phyloP scores from a whole-genome alignment of 2,113 vertebrate genomes.

The Odobenus rosmarus region DNA sequence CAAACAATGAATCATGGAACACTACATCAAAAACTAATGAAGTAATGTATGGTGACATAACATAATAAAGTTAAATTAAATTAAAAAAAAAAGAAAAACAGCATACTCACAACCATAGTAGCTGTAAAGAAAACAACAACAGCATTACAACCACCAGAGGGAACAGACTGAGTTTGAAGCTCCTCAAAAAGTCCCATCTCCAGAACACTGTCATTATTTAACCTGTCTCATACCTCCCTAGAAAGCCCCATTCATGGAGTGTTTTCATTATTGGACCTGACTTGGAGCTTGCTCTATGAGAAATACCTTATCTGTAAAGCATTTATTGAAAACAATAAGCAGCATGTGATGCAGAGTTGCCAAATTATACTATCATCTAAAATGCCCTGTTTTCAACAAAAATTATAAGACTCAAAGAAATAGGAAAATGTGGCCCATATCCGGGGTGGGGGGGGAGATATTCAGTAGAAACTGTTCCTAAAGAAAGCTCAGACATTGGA shows the following conservation, averaged over 20 bases:
- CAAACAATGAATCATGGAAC: too few species aligned
- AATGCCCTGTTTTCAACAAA: slow-evolving; percentile 3
- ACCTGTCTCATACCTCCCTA: neutral
- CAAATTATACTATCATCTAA: slow-evolving; percentile 3
- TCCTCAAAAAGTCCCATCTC: neutral
- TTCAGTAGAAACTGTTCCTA: neutral
- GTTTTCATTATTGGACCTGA: slow-evolving; percentile 29
- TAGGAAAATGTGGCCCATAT: neutral
- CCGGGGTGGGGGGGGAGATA: rapidly evolving
- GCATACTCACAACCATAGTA: neutral
- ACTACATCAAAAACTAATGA: too few species aligned
- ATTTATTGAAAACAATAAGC: neutral
- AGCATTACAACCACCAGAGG: neutral
- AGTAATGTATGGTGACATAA: too few species aligned
- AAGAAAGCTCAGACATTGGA: neutral
- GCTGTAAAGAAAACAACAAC: neutral
- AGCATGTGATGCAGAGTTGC: neutral
- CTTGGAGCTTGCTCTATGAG: neutral
- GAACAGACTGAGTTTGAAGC: neutral
- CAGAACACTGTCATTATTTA: slow-evolving; percentile 3
- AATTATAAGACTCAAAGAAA: neutral
- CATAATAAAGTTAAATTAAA: too few species aligned
- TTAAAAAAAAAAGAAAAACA: slow-evolving; percentile 26
- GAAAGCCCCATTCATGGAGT: neutral
- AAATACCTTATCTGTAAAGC: neutral